Evolutionary conservation across 2,888 invertebrate genomes (phyloP), one percentile per base, ranked within the genome.

Genomic region (Apodemia zela): DNA sequence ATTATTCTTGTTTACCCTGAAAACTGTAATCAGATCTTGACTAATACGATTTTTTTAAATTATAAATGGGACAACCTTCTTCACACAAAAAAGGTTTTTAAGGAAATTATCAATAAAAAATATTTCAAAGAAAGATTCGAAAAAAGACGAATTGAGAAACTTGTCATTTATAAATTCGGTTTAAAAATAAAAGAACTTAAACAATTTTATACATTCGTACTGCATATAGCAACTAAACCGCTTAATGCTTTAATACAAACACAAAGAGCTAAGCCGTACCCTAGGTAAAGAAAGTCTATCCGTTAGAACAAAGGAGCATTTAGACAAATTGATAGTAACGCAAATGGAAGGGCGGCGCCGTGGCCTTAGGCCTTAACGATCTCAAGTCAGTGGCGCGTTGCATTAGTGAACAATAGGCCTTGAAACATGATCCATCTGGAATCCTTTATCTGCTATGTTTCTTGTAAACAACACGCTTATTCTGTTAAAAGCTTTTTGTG

Each of bases 371-470:
- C 75, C 79, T 80, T 81, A 85, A 87, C 80, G 85, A 84, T 75
- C 78, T 78, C 74, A 76, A 81, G 78, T 73, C 73, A 73, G 77
- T 73, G 75, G 77, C 76, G 78, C 81, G 81, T 77, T 84, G 82
- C 85, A 85, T 87, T 87, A 87, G 78, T 71, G 77, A 83, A 87
- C 87, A 87, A 87, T 82, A 70, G 84, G 65, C 70, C 74, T 72
- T 77, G 74, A 77, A 85, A 85, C 85, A 82, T 80, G 81, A 80
- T 62, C 80, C 67, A 69, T 69, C 81, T 80, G 76, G 74, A 79
- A 75, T 76, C 80, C 82, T 83, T 82, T 85, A 85, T 85, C 85
- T 82, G 82, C 73, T 69, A 59, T 79, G 75, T 83, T 85, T 84
- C 84, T 85, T 85, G 76, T 76, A 81, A 84, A 84, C 80, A 84